phyloP scores from a whole-genome alignment of 2,113 vertebrate genomes.

The Poecile atricapillus region DNA sequence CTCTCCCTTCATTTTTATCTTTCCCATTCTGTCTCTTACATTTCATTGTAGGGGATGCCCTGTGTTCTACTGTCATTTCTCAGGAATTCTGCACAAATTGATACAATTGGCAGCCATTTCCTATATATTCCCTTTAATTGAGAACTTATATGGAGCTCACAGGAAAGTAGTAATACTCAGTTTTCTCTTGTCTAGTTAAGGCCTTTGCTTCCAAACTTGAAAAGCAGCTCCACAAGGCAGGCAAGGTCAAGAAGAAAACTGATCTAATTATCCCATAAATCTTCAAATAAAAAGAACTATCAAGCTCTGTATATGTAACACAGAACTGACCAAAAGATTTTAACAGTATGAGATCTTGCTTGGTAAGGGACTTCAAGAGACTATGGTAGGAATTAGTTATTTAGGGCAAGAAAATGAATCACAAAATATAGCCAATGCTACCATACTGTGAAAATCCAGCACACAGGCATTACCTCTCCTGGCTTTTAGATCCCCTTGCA shows the following conservation, averaged over 20 bases:
- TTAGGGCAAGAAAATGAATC: neutral
- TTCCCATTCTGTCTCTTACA: neutral
- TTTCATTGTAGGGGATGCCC: constrained; percentile 5
- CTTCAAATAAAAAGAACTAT: constrained; percentile 23
- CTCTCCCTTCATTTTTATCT: constrained; percentile 20
- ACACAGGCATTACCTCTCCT: neutral
- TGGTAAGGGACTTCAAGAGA: neutral
- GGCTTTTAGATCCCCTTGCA: neutral
- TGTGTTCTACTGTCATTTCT: constrained; percentile 13
- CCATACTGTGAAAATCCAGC: constrained; percentile 22
- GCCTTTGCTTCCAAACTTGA: constrained; percentile 39
- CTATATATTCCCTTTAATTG: constrained; percentile 27
- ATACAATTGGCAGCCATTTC: constrained; percentile 29
- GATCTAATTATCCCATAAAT: constrained; percentile 38
- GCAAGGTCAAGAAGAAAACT: constrained; percentile 43
- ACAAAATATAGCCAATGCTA: neutral
- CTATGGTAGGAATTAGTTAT: neutral
- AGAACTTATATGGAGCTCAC: constrained; percentile 26
- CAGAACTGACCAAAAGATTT: neutral
- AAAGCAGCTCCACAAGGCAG: constrained; percentile 33
- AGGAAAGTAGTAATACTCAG: constrained; percentile 5
- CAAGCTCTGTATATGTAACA: neutral
- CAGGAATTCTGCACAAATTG: constrained; percentile 34
- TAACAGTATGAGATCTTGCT: neutral
- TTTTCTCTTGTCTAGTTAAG: constrained; percentile 6